These are phyloP conservation scores for Drosophila chauvacae DNA, from an alignment of 1,140 invertebrate genomes.

Conservation along the genomic window DNA sequence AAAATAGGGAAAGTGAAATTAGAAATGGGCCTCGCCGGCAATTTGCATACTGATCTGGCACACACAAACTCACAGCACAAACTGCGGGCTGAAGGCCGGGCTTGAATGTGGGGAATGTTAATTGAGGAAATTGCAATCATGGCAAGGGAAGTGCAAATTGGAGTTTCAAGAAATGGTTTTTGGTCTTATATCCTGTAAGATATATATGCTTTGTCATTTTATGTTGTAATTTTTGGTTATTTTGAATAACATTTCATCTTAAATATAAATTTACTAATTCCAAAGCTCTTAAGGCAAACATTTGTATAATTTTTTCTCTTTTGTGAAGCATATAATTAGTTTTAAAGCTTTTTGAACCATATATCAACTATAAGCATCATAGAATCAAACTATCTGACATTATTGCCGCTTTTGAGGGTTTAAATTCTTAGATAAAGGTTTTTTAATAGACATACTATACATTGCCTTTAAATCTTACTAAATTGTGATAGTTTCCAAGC, in stretches of 20 bases:
- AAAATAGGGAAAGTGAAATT: constrained; percentile 61
- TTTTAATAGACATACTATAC: background rate
- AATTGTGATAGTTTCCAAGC: background rate
- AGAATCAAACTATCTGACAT: background rate
- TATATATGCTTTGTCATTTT: background rate
- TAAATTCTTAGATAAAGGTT: background rate
- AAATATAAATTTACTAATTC: background rate
- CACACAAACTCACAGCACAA: background rate
- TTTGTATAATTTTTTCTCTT: background rate
- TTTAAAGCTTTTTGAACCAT: background rate
- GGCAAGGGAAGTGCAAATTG: constrained; percentile 20
- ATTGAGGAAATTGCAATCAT: constrained; percentile 50
- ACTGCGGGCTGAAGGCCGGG: constrained; percentile 28
- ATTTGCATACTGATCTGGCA: constrained; percentile 39
- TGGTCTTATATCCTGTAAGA: background rate
- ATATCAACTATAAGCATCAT: rapidly evolving
- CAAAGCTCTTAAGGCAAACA: background rate
- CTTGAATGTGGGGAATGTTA: constrained; percentile 12
- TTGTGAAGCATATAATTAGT: background rate
- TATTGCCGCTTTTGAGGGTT: background rate
- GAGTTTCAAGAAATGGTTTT: background rate
- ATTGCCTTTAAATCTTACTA: background rate
- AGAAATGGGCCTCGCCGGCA: constrained; percentile 42
- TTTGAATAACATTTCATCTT: background rate
- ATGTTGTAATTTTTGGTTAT: background rate